Evolutionary conservation across 2,888 invertebrate species (phyloP), one percentile per base, ranked within the genome.

Genomic region (Perizoma affinitatum): DNA sequence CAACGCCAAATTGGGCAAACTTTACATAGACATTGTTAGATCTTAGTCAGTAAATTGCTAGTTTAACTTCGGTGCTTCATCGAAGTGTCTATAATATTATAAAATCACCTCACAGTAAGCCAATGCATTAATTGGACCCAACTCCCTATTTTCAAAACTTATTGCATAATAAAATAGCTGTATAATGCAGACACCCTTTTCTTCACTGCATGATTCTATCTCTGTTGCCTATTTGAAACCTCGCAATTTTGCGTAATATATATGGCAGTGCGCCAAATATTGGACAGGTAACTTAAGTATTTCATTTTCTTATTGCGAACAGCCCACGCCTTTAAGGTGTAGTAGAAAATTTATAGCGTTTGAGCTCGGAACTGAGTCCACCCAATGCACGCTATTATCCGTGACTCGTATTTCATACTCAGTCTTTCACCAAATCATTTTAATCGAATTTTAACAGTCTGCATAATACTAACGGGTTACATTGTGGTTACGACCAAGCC

Each of bases 291-390:
- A 49, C 51, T n/a, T 49, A 54, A 52, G 33, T 64, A 76, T 73
- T 68, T 65, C 65, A 71, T 73, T 72, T 68, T 67, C 57, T 70
- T 68, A 73, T 67, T 59, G 69, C 57, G 55, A 65, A 62, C 58
- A 60, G 60, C 59, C 65, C 62, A 48, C 43, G 51, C 51, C 54
- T 49, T 61, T 47, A 54, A 63, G 65, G 81, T 79, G 81, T 76
- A 78, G 66, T 71, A 61, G 67, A 33, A 71, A 79, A 84, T 82
- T 80, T 82, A 81, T 81, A 73, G 78, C 74, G 70, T 76, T 81
- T 74, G 71, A 75, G 71, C 70, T 75, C 61, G 61, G 35, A 71
- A 68, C 67, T 61, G 61, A 64, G 60, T 41, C 67, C 71, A 65
- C 70, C 70, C 65, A 65, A 68, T 67, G 67, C 79, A 75, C 74